Evolutionary conservation across 2,797 vertebrate genomes (phyloP), one percentile per base, ranked within the genome.

Genomic region (Myotis planiceps): DNA sequence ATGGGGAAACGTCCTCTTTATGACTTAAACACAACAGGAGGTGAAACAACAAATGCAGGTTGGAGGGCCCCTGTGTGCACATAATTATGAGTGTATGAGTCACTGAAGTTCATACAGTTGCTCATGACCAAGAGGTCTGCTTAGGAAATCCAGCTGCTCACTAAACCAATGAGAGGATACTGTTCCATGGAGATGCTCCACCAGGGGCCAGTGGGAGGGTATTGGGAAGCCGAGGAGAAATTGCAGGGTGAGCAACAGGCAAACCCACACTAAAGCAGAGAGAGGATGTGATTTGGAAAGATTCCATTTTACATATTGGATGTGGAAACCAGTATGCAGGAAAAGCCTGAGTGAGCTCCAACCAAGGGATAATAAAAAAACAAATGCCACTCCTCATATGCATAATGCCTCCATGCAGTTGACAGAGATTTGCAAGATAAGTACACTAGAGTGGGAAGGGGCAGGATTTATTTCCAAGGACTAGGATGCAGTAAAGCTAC

Each of bases 11-110:
- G 69, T 94, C 83, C 71, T 95, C 75, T 85, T 98, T 97, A 97
- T 96, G 98, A 97, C 97, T 98, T 98, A 95, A 96, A 95, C 97
- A 97, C 98, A 95, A 91, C 97, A 96, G 98, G 98, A 97, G 97
- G 96, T 74, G 55, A 89, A 97, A 98, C 98, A 97, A 97, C 98
- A 98, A 98, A 98, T 82, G 95, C 97, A 98, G 96, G 96, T 93
- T 96, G 96, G 96, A 96, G 97, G 97, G 96, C 97, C 95, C 97
- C 97, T 80, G 90, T 79, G 97, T 96, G 97, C 96, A 93, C 95
- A 63, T 98, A 98, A 98, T 98, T 97, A 96, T 87, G 95, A 98
- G 90, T 76, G 68, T 96, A 95, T 97, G 97, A 98, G 93, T 97
- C 97, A 97, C 94, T 91, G 86, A 58, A 96, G 92, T 97, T 96